phyloP scores from a whole-genome alignment of 2,797 vertebrate species.

The Avahi laniger region DNA sequence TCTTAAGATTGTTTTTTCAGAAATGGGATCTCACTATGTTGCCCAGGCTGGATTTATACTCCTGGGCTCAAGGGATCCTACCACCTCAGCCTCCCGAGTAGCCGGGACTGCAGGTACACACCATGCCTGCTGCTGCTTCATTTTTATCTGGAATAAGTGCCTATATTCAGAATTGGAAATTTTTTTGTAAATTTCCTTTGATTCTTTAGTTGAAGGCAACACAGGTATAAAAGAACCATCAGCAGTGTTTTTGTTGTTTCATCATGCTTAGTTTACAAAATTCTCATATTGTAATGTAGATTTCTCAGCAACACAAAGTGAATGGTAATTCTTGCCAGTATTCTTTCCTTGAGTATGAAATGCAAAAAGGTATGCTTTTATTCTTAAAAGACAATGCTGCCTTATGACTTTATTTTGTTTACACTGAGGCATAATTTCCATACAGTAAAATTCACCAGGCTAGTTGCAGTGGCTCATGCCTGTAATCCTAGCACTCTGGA shows the following conservation, averaged over 20 bases:
- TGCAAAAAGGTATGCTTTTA: background rate
- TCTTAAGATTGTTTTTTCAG: background rate
- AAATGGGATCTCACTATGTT: too few species aligned
- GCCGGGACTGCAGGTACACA: too few species aligned
- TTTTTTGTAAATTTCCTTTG: background rate
- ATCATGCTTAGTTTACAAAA: background rate
- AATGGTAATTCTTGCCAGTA: background rate
- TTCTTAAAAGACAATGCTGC: background rate
- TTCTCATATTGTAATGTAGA: background rate
- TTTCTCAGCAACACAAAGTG: background rate
- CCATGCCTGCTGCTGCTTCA: background rate
- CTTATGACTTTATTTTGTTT: background rate
- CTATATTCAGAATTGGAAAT: background rate
- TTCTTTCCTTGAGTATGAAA: slow-evolving; percentile 2
- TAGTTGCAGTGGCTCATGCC: too few species aligned
- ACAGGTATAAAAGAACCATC: background rate
- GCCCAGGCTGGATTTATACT: too few species aligned
- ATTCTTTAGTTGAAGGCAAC: background rate
- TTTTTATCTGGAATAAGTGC: slow-evolving; percentile 37
- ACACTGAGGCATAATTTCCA: background rate
- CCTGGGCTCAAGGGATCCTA: too few species aligned
- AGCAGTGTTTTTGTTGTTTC: background rate
- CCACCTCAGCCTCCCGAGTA: too few species aligned
- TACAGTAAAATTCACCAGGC: background rate
- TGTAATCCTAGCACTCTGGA: too few species aligned